These are phyloP conservation scores for Adelosebastes latens DNA, from an alignment of 2,797 vertebrate species.

Conservation along the genomic window DNA sequence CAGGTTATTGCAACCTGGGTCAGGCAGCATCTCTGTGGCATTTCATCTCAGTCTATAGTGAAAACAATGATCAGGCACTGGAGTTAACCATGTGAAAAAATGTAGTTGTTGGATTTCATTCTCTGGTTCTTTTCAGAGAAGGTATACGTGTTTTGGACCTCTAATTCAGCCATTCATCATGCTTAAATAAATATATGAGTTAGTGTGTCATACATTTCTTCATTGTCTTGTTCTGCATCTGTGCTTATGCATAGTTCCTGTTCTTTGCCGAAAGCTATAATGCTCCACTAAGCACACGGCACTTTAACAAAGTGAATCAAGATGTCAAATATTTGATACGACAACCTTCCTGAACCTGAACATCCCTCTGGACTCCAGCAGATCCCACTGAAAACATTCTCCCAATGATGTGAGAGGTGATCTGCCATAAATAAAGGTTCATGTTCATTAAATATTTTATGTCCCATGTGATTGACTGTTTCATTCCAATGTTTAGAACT, in stretches of 20 bases:
- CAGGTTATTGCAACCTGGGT: not conserved
- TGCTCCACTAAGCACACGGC: conserved; percentile 16
- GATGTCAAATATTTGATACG: conserved; percentile 60
- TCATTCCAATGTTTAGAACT: conserved; percentile 38
- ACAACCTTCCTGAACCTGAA: conserved; percentile 42
- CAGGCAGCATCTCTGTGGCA: not conserved
- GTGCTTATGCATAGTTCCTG: conserved; percentile 2
- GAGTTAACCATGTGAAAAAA: not conserved
- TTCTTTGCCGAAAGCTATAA: conserved; percentile 18
- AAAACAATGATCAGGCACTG: not conserved
- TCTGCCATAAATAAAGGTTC: conserved; percentile 42
- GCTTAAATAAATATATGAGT: not conserved
- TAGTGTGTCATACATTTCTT: not conserved
- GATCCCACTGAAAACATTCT: conserved; percentile 53
- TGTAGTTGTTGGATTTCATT: not conserved
- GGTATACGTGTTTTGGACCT: not conserved
- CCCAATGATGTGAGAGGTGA: conserved; percentile 36
- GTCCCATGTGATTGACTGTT: conserved; percentile 46
- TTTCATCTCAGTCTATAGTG: not conserved
- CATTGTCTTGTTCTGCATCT: not conserved
- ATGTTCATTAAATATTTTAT: conserved; percentile 48
- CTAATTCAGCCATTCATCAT: not conserved
- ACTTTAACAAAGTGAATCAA: conserved; percentile 63
- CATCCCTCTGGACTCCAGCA: conserved; percentile 39
- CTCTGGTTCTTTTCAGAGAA: not conserved